A percentile compares a stretch with the other conserved stretches of the same genome.
Evolutionary conservation across 2,888 invertebrate species (phyloP).

Genomic region (Drosophila neotestacea): DNA sequence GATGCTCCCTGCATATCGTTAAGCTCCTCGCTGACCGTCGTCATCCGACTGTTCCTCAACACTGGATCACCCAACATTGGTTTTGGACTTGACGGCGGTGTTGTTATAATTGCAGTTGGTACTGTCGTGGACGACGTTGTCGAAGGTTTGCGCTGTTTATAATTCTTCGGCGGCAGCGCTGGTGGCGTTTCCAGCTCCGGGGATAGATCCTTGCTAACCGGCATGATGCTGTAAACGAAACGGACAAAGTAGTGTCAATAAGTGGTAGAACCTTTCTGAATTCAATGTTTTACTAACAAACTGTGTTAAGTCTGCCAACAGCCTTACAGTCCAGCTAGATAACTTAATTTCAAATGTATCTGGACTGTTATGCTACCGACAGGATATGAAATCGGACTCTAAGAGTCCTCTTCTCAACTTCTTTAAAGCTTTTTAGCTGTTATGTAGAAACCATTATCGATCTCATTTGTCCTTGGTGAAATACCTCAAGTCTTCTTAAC

Average conservation of each 20-base stretch:
- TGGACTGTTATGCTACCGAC: no score
- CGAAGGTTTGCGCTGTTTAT: slow-evolving; percentile 84
- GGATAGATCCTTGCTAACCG: slow-evolving; percentile 77
- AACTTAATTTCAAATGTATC: no score
- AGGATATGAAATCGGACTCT: no score
- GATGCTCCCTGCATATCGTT: slow-evolving; percentile 51
- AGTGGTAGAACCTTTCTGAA: neutral
- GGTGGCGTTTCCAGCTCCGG: slow-evolving; percentile 86
- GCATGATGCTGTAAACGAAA: slow-evolving; percentile 66
- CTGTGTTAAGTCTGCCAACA: no score
- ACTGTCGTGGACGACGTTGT: slow-evolving; percentile 84
- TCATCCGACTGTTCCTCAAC: slow-evolving; percentile 84
- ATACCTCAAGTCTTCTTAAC: no score
- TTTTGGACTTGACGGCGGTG: slow-evolving; percentile 85
- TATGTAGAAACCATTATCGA: no score
- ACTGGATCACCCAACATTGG: slow-evolving; percentile 62
- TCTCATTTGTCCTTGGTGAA: no score
- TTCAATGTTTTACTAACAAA: no score
- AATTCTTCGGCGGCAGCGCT: slow-evolving; percentile 88
- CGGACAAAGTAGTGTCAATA: neutral
- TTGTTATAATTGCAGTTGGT: slow-evolving; percentile 77
- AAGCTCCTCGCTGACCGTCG: slow-evolving; percentile 84
- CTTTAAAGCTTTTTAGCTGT: no score
- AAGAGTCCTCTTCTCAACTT: no score
- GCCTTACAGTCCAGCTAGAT: no score